Conservation (phyloP, 2,797 vertebrate species). For the Cossypha niveicapilla region DNA sequence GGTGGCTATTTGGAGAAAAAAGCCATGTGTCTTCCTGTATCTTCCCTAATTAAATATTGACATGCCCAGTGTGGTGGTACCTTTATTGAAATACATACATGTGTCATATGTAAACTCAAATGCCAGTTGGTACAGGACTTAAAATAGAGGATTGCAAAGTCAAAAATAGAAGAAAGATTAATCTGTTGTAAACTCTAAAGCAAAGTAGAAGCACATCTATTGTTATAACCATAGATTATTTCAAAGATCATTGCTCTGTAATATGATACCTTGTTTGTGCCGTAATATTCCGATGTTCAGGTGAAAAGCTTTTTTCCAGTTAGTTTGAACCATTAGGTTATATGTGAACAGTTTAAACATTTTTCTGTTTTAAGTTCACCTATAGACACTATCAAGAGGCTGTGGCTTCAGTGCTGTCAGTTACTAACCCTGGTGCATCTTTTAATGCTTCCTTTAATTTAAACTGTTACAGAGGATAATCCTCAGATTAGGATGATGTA, state of each 20-base stretch:
- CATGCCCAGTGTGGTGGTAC: not conserved
- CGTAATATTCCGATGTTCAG: not conserved
- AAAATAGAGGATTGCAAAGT: not conserved
- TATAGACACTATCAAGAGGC: not conserved
- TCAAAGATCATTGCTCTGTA: not conserved
- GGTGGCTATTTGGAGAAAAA: not conserved
- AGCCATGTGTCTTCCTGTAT: not conserved
- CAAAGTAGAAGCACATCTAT: not conserved
- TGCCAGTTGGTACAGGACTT: not conserved
- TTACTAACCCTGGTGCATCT: not conserved
- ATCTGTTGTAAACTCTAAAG: not conserved
- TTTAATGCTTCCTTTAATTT: not conserved
- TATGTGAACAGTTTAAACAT: not conserved
- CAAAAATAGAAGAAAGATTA: not conserved
- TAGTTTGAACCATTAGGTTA: not conserved
- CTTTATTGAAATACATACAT: not conserved
- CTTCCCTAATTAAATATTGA: not conserved
- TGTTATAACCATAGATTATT: not conserved
- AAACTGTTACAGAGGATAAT: slow-evolving; percentile 2
- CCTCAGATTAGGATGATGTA: not conserved
- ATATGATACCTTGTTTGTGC: not conserved
- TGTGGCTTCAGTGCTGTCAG: not conserved
- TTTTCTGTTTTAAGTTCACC: not conserved
- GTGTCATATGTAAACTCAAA: not conserved
- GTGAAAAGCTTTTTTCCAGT: not conserved